Conservation (phyloP, 2,888 invertebrate species). For the Idaea aversata region DNA sequence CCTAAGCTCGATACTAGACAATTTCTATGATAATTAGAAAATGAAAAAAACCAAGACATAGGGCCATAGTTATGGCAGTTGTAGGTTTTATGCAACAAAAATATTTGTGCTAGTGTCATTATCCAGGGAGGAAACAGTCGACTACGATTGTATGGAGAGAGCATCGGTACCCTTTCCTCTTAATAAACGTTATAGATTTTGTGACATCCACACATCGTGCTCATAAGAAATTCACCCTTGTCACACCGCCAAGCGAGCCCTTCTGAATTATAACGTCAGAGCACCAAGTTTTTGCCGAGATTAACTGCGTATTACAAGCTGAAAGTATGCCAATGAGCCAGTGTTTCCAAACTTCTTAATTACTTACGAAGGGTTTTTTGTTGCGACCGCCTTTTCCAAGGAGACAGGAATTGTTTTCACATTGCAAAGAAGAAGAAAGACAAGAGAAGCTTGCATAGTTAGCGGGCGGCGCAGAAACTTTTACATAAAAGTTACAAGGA, state of each 20-base stretch:
- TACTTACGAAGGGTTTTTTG: conserved; percentile 62
- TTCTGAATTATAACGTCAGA: conserved; percentile 69
- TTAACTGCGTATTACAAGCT: conserved; percentile 72
- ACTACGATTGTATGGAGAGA: no score
- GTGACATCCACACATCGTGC: conserved; percentile 60
- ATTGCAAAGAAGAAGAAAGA: conserved; percentile 45
- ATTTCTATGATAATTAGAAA: no score
- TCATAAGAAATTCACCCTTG: conserved; percentile 71
- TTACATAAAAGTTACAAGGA: conserved; percentile 34
- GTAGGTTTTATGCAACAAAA: no score
- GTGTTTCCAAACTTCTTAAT: conserved; percentile 70
- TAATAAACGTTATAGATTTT: conserved; percentile 55
- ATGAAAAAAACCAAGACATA: no score
- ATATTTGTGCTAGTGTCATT: no score
- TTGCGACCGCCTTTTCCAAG: conserved; percentile 43
- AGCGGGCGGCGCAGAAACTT: conserved; percentile 44
- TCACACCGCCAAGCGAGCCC: conserved; percentile 54
- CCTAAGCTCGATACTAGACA: no score
- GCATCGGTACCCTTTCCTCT: no score
- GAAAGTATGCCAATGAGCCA: conserved; percentile 71
- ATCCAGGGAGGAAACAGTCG: no score
- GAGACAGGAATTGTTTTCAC: conserved; percentile 51
- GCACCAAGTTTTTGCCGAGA: conserved; percentile 67
- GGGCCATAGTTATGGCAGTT: no score
- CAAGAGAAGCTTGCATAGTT: conserved; percentile 48